A percentile compares a stretch with the other conserved stretches of the same genome.
These are phyloP conservation scores for Lasioglossum vierecki DNA, from an alignment of 2,888 invertebrate genomes.

Conservation along the genomic window DNA sequence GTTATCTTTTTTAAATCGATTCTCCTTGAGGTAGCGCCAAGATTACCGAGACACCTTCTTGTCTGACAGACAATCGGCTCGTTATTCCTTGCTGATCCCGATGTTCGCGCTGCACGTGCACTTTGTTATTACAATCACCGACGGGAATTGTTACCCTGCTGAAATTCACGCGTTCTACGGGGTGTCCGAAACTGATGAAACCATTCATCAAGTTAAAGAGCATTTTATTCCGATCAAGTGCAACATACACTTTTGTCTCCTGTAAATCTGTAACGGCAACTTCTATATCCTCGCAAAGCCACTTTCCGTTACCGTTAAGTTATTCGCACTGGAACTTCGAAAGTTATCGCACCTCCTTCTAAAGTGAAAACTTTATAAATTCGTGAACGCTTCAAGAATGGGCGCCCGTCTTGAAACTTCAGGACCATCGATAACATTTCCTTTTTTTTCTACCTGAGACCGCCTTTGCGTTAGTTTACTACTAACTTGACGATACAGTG, in stretches of 20 bases:
- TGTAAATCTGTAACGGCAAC: not conserved
- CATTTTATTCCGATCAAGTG: not conserved
- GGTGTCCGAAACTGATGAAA: not conserved
- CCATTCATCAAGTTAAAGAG: no score
- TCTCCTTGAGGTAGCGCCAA: not conserved
- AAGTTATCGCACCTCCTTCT: not conserved
- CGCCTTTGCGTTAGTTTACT: not conserved
- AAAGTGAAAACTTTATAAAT: not conserved
- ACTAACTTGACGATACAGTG: not conserved
- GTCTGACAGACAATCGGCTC: conserved; percentile 47
- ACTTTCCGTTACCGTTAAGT: not conserved
- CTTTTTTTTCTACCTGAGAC: not conserved
- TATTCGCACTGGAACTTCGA: not conserved
- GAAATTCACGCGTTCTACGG: not conserved
- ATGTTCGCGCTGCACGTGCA: conserved; percentile 32
- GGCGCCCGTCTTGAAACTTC: not conserved
- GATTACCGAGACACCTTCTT: not conserved
- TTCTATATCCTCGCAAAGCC: not conserved
- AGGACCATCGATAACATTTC: not conserved
- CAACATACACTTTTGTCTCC: not conserved
- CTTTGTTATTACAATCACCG: conserved; percentile 14
- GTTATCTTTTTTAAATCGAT: not conserved
- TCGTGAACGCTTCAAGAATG: not conserved
- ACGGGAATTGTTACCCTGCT: conserved; percentile 24
- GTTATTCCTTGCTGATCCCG: conserved; percentile 32